phyloP scores from a whole-genome alignment of 2,888 invertebrate genomes.

The Trichogramma evanescens region DNA sequence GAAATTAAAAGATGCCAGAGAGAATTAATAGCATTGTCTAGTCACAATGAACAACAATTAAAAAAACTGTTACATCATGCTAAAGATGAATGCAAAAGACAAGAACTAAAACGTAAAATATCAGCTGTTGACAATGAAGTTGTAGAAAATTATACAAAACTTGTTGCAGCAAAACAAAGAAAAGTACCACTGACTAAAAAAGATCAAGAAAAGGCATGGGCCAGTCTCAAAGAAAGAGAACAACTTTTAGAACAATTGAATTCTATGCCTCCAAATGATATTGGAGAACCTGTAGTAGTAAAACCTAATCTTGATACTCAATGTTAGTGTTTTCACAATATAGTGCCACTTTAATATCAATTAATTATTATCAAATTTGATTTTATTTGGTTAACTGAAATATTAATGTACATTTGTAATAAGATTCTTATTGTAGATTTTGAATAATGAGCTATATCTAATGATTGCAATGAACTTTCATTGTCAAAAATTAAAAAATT shows the following conservation, averaged over 20 bases:
- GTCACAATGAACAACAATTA: slow-evolving; percentile 72
- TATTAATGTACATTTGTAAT: no score
- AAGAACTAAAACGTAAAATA: slow-evolving; percentile 70
- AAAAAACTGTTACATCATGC: slow-evolving; percentile 63
- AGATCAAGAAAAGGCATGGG: slow-evolving; percentile 72
- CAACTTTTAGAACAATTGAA: slow-evolving; percentile 41
- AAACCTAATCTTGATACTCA: slow-evolving; percentile 11
- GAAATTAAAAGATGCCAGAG: slow-evolving; percentile 85
- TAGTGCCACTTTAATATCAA: no score
- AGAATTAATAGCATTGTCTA: slow-evolving; percentile 68
- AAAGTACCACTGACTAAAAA: slow-evolving; percentile 71
- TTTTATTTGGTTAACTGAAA: no score
- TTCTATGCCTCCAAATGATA: slow-evolving; percentile 38
- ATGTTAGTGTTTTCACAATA: neutral
- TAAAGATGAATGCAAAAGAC: slow-evolving; percentile 70
- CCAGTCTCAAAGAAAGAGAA: slow-evolving; percentile 41
- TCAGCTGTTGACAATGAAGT: slow-evolving; percentile 66
- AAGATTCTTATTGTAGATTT: no score
- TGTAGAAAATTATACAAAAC: slow-evolving; percentile 78
- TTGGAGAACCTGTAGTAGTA: slow-evolving; percentile 34
- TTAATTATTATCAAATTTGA: no score
- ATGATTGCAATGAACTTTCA: no score
- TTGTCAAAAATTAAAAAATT: no score
- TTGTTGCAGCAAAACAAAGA: slow-evolving; percentile 72
- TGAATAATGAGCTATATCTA: no score